phyloP scores from a whole-genome alignment of 2,113 vertebrate genomes.

The Menura novaehollandiae region DNA sequence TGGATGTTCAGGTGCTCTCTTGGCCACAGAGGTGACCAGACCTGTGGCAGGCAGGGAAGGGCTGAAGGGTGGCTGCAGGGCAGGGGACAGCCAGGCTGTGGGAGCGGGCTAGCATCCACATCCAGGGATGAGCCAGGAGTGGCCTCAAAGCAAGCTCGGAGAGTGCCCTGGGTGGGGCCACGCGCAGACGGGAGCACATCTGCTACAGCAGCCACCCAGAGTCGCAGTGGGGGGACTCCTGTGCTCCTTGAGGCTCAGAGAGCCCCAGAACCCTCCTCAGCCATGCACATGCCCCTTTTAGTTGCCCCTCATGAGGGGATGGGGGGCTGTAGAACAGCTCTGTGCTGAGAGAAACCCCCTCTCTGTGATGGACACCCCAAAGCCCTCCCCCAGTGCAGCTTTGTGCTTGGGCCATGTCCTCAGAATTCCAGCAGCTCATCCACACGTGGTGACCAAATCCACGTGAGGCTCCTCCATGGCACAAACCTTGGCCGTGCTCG shows the following conservation, averaged over 20 bases:
- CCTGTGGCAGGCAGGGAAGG: neutral
- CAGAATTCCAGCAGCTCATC: neutral
- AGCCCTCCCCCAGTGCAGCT: neutral
- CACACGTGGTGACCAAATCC: neutral
- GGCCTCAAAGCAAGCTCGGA: neutral
- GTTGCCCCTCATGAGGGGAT: too few relatives aligned
- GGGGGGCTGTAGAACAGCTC: neutral
- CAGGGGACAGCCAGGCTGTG: neutral
- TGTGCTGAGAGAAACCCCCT: neutral
- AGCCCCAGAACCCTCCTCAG: neutral
- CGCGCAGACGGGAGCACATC: neutral
- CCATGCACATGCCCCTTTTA: neutral
- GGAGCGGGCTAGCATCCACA: accelerated
- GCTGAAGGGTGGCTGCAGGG: neutral
- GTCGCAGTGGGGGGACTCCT: accelerated
- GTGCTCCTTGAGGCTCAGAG: accelerated
- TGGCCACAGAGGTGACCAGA: neutral
- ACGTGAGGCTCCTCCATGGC: neutral
- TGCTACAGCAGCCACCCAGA: neutral
- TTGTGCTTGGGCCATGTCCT: neutral
- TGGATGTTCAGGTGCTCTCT: neutral
- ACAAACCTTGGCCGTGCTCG: neutral
- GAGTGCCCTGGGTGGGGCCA: too few relatives aligned
- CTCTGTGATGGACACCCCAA: neutral
- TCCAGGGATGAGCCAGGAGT: neutral